A percentile compares a stretch with the other conserved stretches of the same genome.
Evolutionary conservation across 2,113 vertebrate species (phyloP).

Genomic region (Pluvialis apricaria): DNA sequence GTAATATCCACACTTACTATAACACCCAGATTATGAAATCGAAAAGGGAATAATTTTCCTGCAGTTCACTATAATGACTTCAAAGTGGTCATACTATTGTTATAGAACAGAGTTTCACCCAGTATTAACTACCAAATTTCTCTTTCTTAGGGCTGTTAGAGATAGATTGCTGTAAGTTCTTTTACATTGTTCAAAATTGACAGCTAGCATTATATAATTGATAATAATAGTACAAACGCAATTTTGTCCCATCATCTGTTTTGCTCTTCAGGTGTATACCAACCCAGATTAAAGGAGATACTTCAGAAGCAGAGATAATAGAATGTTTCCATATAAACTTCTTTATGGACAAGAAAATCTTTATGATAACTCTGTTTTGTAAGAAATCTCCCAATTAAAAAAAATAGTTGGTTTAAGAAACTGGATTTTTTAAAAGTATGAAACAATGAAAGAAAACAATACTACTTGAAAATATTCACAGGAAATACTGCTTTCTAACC

Average conservation of each 20-base stretch:
- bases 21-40: neutral
- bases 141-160: neutral
- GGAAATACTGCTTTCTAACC: neutral
- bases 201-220: neutral
- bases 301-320: neutral
- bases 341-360: neutral
- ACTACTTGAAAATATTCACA: neutral
- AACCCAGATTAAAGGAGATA: neutral
- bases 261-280: neutral
- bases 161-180: neutral
- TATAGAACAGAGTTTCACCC: neutral
- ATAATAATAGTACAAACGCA: neutral
- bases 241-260: neutral
- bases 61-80: neutral
- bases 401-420: neutral
- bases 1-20: neutral
- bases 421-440: neutral
- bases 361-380: neutral
- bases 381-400: neutral
- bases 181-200: neutral
- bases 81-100: neutral
- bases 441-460: neutral
- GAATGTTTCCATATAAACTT: neutral
- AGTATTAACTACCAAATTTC: neutral
- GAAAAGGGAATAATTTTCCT: constrained; percentile 3